These are phyloP conservation scores for Mormyrus iriodes DNA, from an alignment of 2,113 vertebrate genomes.

Conservation along the genomic window DNA sequence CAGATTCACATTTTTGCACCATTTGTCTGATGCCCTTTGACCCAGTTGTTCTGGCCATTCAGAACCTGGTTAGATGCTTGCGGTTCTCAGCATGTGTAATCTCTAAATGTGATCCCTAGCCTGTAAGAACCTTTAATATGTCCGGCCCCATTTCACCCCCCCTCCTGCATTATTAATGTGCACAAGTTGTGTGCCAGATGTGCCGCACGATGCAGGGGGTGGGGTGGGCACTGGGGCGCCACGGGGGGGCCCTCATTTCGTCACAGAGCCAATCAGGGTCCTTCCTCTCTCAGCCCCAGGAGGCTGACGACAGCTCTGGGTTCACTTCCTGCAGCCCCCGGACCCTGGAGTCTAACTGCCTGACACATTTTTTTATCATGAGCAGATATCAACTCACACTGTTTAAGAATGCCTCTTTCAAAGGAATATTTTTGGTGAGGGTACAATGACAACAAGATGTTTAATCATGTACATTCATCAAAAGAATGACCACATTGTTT, in stretches of 20 bases:
- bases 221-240: not conserved
- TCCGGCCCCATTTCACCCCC: not conserved
- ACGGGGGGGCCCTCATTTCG: not conserved
- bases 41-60: not conserved
- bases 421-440: not conserved
- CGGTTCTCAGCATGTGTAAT: conserved; percentile 21
- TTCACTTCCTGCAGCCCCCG: not conserved
- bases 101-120: not conserved
- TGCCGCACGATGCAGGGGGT: not conserved
- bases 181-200: conserved; percentile 10
- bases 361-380: not conserved
- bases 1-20: not conserved
- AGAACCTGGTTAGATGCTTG: conserved; percentile 10
- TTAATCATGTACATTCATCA: not conserved
- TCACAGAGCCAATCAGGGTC: not conserved
- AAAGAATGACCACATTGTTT: not conserved
- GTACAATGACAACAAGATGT: not conserved
- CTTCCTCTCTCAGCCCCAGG: not conserved
- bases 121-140: not conserved
- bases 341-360: not conserved
- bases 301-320: not conserved
- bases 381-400: not conserved
- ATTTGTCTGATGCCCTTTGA: not conserved
- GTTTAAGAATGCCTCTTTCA: not conserved
- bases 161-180: conserved; percentile 1